Percentiles rank a stretch among this genome's conserved stretches.
phyloP scores from a whole-genome alignment of 2,797 vertebrate genomes.

The Paguma larvata region DNA sequence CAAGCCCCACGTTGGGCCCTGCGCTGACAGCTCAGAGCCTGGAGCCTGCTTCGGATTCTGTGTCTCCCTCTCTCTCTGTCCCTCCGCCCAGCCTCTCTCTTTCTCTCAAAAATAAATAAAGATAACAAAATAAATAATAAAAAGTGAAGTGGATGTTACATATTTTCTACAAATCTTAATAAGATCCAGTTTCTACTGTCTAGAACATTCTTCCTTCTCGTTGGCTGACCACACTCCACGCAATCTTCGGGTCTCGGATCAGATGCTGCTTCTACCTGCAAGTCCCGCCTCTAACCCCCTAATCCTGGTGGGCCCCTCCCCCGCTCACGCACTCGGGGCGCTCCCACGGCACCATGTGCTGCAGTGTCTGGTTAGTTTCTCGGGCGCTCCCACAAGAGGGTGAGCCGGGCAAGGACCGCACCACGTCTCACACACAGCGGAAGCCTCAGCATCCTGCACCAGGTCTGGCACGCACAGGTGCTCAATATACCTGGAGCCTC shows the following conservation, averaged over 20 bases:
- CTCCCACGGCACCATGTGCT: rapidly evolving
- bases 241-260: background rate
- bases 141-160: background rate
- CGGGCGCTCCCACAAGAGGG: background rate
- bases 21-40: too few relatives aligned
- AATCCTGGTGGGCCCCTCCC: background rate
- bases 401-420: background rate
- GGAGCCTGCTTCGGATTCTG: too few relatives aligned
- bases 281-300: background rate
- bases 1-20: too few relatives aligned
- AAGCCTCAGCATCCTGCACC: background rate
- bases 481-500: background rate
- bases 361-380: rapidly evolving
- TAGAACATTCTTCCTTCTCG: background rate
- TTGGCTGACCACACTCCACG: background rate
- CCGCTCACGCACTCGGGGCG: rapidly evolving
- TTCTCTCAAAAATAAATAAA: too few relatives aligned
- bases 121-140: too few relatives aligned
- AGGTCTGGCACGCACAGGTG: background rate
- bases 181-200: background rate
- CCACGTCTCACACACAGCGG: too few relatives aligned
- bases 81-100: too few relatives aligned
- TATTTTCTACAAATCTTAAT: background rate
- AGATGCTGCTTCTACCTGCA: background rate
- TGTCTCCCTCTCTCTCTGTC: too few relatives aligned